Base-by-base conservation (phyloP, 2,113 vertebrate species). In the Calypte anna region DNA sequence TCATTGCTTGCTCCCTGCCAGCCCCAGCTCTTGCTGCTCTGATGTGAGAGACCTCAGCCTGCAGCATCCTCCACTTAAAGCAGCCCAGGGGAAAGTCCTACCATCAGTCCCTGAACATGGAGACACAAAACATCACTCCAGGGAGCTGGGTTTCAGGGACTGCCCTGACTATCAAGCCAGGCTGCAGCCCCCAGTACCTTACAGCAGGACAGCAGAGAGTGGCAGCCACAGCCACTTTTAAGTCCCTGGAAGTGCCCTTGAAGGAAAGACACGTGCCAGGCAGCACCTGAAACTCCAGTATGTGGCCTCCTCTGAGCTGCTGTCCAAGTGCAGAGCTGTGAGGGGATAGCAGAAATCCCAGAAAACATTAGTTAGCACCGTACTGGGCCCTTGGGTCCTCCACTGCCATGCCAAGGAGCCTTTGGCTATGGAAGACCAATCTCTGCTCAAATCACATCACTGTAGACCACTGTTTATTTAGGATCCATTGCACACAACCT, bases 51-150 rank as follows among this genome's bases (percentile, higher is more conserved):
- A 67, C 25, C 44, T 28, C 58, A 28, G 7, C 36, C 33, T 69
- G n/a, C 46, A 84, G 61, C 64, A 55, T 31, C 30, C 57, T 54
- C 38, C 77, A 43, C 81, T 20, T 18, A 62, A 30, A 54, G 66
- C n/a, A 70, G 61, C 59, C n/a, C 51, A 70, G 48, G 61, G 57
- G 24, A 81, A 74, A 78, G 77, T 61, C 46, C 24, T 54, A 59
- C 44, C 68, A 25, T 2, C 8, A 2, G 22, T 62, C 63, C 58
- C 53, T 17, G 36, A 40, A 50, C 44, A 31, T 0, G 0, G 58
- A 63, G 55, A 77, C 48, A 81, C 46, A 24, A 27, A 93, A n/a
- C 16, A 11, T 9, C 50, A 61, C 13, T 2, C 24, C 48, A 51
- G 2, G 1, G 61, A 54, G 12, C 4, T 2, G 6, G 28, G 38